phyloP scores from a whole-genome alignment of 2,888 invertebrate species.

The Pherbina coryleti region DNA sequence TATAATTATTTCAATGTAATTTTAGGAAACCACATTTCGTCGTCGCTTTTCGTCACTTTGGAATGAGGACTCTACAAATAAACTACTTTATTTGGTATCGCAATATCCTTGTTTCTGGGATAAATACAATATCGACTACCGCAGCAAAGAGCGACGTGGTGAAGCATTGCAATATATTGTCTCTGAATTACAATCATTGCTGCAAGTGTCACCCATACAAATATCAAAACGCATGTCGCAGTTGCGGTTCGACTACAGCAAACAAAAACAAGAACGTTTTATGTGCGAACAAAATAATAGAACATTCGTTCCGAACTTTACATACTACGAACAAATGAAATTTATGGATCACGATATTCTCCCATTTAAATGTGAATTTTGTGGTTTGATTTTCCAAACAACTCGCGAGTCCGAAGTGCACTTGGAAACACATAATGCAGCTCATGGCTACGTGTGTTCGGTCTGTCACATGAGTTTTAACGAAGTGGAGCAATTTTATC shows the following conservation, averaged over 20 bases:
- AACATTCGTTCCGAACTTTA: slow-evolving; percentile 59
- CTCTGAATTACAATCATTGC: slow-evolving; percentile 57
- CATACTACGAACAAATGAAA: slow-evolving; percentile 62
- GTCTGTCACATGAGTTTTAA: slow-evolving; percentile 57
- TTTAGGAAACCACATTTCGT: slow-evolving; percentile 60
- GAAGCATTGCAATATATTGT: slow-evolving; percentile 64
- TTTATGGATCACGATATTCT: slow-evolving; percentile 64
- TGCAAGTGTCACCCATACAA: slow-evolving; percentile 63
- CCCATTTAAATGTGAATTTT: slow-evolving; percentile 63
- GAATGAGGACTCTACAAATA: slow-evolving; percentile 63
- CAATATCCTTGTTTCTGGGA: slow-evolving; percentile 63
- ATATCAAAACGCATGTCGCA: slow-evolving; percentile 65
- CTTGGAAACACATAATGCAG: slow-evolving; percentile 57
- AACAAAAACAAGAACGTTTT: slow-evolving; percentile 61
- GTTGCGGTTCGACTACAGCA: slow-evolving; percentile 63
- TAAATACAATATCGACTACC: slow-evolving; percentile 62
- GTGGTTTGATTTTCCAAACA: slow-evolving; percentile 59
- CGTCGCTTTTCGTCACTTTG: slow-evolving; percentile 64
- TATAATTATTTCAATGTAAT: neutral
- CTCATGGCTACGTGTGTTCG: slow-evolving; percentile 54
- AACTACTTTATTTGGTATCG: slow-evolving; percentile 58
- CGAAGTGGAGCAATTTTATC: slow-evolving; percentile 57
- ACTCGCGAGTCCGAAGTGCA: slow-evolving; percentile 61
- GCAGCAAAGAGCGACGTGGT: slow-evolving; percentile 63
- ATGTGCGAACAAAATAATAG: slow-evolving; percentile 58